phyloP scores from a whole-genome alignment of 2,888 invertebrate genomes.

The Horisme vitalbata region DNA sequence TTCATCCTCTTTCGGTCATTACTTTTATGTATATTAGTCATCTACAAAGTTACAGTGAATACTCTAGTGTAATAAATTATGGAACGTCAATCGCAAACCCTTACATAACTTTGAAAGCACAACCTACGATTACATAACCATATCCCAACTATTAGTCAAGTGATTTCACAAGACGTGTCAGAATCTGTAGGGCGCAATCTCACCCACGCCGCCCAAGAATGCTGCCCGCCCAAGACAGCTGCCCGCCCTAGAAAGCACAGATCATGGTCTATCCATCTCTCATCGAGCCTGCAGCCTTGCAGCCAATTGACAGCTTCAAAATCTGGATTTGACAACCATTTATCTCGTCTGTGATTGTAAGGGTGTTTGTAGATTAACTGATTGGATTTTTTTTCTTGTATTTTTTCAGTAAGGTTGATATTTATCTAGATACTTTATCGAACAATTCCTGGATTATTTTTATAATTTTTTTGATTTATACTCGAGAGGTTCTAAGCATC shows the following conservation, averaged over 20 bases:
- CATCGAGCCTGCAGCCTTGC: slow-evolving; percentile 9
- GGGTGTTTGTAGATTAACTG: background rate
- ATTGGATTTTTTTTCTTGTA: no score
- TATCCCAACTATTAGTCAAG: slow-evolving; percentile 10
- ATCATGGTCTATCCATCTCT: slow-evolving; percentile 15
- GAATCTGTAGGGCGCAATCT: slow-evolving; percentile 9
- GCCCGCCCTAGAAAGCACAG: slow-evolving; percentile 1
- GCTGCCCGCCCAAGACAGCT: background rate
- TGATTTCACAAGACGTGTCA: background rate
- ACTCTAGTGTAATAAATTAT: no score
- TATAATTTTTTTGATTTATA: no score
- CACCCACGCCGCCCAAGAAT: background rate
- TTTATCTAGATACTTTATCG: no score
- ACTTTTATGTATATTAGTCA: no score
- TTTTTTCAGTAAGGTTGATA: no score
- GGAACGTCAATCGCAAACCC: no score
- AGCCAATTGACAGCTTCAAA: slow-evolving; percentile 9
- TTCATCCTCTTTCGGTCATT: no score
- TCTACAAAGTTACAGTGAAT: no score
- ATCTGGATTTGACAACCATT: slow-evolving; percentile 3
- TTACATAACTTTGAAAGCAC: background rate
- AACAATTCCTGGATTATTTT: no score
- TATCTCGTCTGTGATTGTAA: slow-evolving; percentile 1
- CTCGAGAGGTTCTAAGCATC: no score
- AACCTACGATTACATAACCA: background rate